These are phyloP conservation scores for Stigmatopora nigra DNA, from an alignment of 2,113 vertebrate species.

Conservation along the genomic window DNA sequence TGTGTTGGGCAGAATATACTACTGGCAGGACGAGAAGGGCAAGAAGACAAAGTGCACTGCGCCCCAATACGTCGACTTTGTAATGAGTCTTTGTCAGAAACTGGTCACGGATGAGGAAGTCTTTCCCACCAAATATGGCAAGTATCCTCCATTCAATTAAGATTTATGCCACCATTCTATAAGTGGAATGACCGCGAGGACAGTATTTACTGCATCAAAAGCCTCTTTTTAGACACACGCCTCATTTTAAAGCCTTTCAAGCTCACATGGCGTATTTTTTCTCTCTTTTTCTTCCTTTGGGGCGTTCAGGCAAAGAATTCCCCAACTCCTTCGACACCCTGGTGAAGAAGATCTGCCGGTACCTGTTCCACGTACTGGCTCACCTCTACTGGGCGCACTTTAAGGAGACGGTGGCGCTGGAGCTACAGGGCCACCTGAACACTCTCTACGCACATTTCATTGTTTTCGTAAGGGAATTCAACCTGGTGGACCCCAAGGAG, in stretches of 20 bases:
- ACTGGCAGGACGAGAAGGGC: conserved; percentile 97
- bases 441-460: conserved; percentile 96
- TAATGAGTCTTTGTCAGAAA: conserved; percentile 98
- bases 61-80: conserved; percentile 96
- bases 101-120: conserved; percentile 96
- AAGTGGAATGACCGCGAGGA: too few relatives aligned
- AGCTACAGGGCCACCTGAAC: conserved; percentile 98
- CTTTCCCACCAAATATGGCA: conserved; percentile 98
- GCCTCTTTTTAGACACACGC: too few relatives aligned
- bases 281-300: background rate
- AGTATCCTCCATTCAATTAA: conserved; percentile 23
- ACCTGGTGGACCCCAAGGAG: conserved; percentile 97
- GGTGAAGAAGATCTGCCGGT: conserved; percentile 96
- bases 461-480: conserved; percentile 96
- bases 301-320: conserved; percentile 85
- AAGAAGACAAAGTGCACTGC: conserved; percentile 98
- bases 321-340: conserved; percentile 93
- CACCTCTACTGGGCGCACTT: conserved; percentile 99
- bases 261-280: too few relatives aligned
- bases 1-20: conserved; percentile 81
- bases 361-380: conserved; percentile 94
- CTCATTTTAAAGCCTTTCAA: too few relatives aligned
- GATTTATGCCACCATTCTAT: background rate
- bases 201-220: too few relatives aligned
- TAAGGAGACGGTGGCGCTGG: conserved; percentile 92